Evolutionary conservation across 2,888 invertebrate genomes (phyloP).

Genomic region (Philhelius pedissequus): DNA sequence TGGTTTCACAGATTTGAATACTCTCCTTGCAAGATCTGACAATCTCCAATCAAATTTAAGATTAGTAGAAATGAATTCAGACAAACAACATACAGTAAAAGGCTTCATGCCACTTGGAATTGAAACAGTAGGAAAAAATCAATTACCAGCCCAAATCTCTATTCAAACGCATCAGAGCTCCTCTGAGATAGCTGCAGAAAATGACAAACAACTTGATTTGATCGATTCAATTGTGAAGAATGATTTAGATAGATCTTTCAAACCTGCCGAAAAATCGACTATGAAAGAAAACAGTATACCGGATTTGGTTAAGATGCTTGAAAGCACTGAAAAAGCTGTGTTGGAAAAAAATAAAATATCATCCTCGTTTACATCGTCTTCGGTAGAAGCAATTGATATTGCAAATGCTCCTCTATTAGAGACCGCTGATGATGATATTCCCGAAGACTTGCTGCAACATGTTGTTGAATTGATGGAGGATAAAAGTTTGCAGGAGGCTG

Average conservation of each 20-base stretch:
- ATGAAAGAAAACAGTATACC: slow-evolving; percentile 76
- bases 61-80: slow-evolving; percentile 49
- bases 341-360: slow-evolving; percentile 67
- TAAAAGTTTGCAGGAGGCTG: slow-evolving; percentile 85
- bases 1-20: slow-evolving; percentile 71
- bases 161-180: slow-evolving; percentile 78
- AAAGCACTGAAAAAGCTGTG: slow-evolving; percentile 75
- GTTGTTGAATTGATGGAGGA: slow-evolving; percentile 85
- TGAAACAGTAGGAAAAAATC: slow-evolving; percentile 75
- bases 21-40: slow-evolving; percentile 69
- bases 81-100: slow-evolving; percentile 64
- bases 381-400: slow-evolving; percentile 74
- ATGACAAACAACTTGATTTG: slow-evolving; percentile 78
- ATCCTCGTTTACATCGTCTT: slow-evolving; percentile 49
- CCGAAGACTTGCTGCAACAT: slow-evolving; percentile 86
- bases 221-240: slow-evolving; percentile 78
- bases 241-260: slow-evolving; percentile 73
- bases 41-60: slow-evolving; percentile 75
- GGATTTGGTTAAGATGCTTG: slow-evolving; percentile 80
- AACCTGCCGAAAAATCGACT: slow-evolving; percentile 63
- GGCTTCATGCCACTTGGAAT: slow-evolving; percentile 77
- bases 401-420: slow-evolving; percentile 73
- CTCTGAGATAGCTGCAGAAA: slow-evolving; percentile 76
- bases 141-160: slow-evolving; percentile 77
- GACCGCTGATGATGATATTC: slow-evolving; percentile 84